phyloP scores from a whole-genome alignment of 2,797 vertebrate species.

The Yasuhikotakia modesta region DNA sequence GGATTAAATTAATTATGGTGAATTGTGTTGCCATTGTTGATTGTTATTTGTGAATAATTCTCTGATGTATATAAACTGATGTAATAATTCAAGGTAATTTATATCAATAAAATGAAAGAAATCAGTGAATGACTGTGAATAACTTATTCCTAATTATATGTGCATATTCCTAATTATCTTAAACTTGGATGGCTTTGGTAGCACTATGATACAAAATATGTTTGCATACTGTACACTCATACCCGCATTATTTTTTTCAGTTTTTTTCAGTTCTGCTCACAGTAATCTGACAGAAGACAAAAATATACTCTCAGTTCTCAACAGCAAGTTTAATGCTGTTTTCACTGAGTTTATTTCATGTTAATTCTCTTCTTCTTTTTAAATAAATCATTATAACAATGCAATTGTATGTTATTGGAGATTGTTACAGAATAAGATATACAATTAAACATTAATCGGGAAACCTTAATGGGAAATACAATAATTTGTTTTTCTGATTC shows the following conservation, averaged over 20 bases:
- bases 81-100: neutral
- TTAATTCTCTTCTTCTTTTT: neutral
- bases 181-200: neutral
- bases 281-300: neutral
- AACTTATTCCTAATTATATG: neutral
- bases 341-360: neutral
- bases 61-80: neutral
- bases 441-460: no score
- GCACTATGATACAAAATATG: neutral
- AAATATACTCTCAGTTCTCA: neutral
- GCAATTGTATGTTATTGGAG: neutral
- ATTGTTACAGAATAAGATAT: neutral
- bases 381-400: neutral
- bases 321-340: no score
- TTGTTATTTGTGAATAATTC: neutral
- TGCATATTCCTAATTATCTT: no score
- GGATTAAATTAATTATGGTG: no score
- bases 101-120: neutral
- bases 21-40: neutral
- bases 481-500: no score
- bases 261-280: neutral
- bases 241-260: no score
- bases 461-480: no score
- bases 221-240: neutral
- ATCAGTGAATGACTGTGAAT: slow-evolving; percentile 4